Evolutionary conservation across 1,140 invertebrate genomes (phyloP).

Genomic region (Battus philenor): DNA sequence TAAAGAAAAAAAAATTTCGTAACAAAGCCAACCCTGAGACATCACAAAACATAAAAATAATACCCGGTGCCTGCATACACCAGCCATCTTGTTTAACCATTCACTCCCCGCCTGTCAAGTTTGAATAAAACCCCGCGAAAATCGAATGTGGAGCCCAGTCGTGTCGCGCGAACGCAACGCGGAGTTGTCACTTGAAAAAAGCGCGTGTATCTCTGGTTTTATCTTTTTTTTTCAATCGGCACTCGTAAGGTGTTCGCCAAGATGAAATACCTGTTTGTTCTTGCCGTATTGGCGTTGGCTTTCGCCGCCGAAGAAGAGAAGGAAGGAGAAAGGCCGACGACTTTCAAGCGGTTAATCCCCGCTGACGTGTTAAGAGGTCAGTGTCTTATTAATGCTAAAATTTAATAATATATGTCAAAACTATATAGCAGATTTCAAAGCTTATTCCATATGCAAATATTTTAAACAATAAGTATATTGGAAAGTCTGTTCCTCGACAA

Average conservation of each 20-base stretch:
- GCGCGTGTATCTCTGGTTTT: conserved; percentile 36
- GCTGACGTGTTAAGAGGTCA: conserved; percentile 89
- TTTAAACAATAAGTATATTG: too few relatives aligned
- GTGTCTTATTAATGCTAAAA: conserved; percentile 28
- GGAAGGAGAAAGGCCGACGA: conserved; percentile 76
- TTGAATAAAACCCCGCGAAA: conserved; percentile 40
- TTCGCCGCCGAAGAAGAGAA: conserved; percentile 78
- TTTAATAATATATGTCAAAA: background rate
- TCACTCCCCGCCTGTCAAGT: conserved; percentile 38
- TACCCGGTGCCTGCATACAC: conserved; percentile 11
- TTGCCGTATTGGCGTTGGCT: conserved; percentile 76
- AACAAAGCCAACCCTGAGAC: conserved; percentile 44
- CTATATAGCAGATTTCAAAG: too few relatives aligned
- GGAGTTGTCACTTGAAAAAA: conserved; percentile 33
- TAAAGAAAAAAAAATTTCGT: conserved; percentile 27
- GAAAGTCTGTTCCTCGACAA: too few relatives aligned
- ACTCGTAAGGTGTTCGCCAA: conserved; percentile 50
- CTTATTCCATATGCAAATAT: too few relatives aligned
- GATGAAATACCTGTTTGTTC: conserved; percentile 70
- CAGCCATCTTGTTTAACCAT: conserved; percentile 30
- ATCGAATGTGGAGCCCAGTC: conserved; percentile 39
- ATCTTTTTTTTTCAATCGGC: conserved; percentile 38
- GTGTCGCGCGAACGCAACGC: conserved; percentile 32
- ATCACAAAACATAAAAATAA: conserved; percentile 28
- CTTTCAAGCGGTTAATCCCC: conserved; percentile 87